Conservation (phyloP, 2,888 invertebrate species). For the Heliconius aoede region DNA sequence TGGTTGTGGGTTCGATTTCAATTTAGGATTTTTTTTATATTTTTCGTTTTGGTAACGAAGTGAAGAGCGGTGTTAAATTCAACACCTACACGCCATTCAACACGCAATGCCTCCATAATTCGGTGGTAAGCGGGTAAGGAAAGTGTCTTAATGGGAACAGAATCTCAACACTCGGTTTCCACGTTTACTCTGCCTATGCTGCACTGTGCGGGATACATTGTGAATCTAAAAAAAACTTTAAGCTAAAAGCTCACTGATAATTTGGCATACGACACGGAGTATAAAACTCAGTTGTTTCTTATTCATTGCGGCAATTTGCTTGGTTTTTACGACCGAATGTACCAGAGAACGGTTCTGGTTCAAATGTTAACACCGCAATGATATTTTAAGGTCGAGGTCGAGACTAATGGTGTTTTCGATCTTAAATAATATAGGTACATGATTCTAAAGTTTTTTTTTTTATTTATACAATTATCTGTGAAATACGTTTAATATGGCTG, state of each 20-base stretch:
- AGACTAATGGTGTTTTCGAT: slow-evolving; percentile 35
- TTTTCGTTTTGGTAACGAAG: too few relatives aligned
- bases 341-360: slow-evolving; percentile 36
- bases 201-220: too few relatives aligned
- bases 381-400: slow-evolving; percentile 48
- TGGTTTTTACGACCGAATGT: slow-evolving; percentile 45
- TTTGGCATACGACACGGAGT: slow-evolving; percentile 10
- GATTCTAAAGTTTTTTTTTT: slow-evolving; percentile 13
- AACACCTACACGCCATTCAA: too few relatives aligned
- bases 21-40: too few relatives aligned
- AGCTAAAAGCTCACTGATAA: neutral
- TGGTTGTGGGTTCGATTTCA: too few relatives aligned
- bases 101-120: too few relatives aligned
- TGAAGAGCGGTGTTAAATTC: too few relatives aligned
- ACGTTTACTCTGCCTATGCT: too few relatives aligned
- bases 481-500: slow-evolving; percentile 22
- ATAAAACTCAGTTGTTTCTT: slow-evolving; percentile 20
- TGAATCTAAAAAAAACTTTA: neutral
- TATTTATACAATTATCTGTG: slow-evolving; percentile 22
- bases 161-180: too few relatives aligned
- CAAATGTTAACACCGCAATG: slow-evolving; percentile 46
- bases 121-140: too few relatives aligned
- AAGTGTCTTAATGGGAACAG: too few relatives aligned
- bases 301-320: slow-evolving; percentile 39
- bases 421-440: slow-evolving; percentile 30